Percentiles rank a stretch among this genome's conserved stretches.
phyloP scores from a whole-genome alignment of 1,140 invertebrate genomes.

The Gerris buenoi region DNA sequence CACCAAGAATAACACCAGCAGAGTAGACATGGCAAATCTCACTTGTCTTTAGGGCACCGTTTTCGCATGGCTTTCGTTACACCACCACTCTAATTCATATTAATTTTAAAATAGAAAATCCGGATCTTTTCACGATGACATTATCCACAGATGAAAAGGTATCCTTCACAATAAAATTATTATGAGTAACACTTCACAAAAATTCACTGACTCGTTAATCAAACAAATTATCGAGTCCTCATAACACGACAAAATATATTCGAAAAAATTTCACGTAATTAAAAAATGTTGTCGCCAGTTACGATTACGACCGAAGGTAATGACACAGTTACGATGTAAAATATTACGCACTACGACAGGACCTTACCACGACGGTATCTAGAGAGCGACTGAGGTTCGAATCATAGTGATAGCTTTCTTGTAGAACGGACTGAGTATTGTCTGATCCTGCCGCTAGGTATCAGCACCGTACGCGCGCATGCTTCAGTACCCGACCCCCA shows the following conservation, averaged over 20 bases:
- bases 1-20: slow-evolving; percentile 11
- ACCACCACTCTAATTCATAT: not conserved
- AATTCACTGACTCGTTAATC: not conserved
- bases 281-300: not conserved
- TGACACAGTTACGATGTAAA: not conserved
- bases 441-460: slow-evolving; percentile 4
- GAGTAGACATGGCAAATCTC: not conserved
- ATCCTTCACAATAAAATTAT: too few relatives aligned
- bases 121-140: too few relatives aligned
- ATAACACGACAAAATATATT: not conserved
- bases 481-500: not conserved
- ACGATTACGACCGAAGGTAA: not conserved
- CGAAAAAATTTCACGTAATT: not conserved
- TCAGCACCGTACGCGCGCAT: slow-evolving; percentile 15
- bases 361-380: not conserved
- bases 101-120: not conserved
- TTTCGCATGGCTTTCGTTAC: not conserved
- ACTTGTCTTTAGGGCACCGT: not conserved
- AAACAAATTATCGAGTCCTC: not conserved
- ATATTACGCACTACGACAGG: not conserved
- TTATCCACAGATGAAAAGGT: too few relatives aligned
- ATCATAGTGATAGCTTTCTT: not conserved
- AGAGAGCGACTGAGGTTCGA: not conserved
- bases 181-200: too few relatives aligned
- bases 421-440: slow-evolving; percentile 6